A percentile compares a stretch with the other conserved stretches of the same genome.
Evolutionary conservation across 2,113 vertebrate species (phyloP).

Genomic region (Entomyzon cyanotis): DNA sequence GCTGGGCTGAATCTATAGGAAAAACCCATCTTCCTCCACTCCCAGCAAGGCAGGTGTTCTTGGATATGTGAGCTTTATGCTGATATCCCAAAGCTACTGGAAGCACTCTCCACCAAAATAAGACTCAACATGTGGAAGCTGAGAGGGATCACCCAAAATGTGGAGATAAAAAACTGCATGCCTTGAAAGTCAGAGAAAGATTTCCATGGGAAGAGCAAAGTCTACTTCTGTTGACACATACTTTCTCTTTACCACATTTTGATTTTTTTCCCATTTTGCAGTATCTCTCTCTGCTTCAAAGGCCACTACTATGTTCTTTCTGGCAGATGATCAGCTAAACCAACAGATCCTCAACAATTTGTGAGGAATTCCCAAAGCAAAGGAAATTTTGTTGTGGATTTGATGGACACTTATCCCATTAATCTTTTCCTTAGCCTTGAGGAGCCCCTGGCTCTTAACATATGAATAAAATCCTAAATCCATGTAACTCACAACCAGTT

Average conservation of each 20-base stretch:
- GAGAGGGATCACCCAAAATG: background rate
- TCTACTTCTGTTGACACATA: background rate
- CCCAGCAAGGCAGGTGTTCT: background rate
- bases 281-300: background rate
- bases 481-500: background rate
- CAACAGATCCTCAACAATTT: background rate
- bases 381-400: background rate
- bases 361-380: background rate
- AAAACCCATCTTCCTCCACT: background rate
- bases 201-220: background rate
- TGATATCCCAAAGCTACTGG: background rate
- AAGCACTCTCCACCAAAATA: background rate
- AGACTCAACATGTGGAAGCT: background rate
- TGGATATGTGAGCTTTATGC: background rate
- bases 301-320: rapidly evolving
- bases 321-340: background rate
- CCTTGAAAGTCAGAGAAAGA: background rate
- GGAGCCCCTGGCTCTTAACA: background rate
- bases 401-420: background rate
- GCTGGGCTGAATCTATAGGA: background rate
- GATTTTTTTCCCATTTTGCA: background rate
- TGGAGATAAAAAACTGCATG: background rate
- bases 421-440: background rate
- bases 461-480: background rate
- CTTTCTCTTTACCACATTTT: background rate